phyloP scores from a whole-genome alignment of 2,113 vertebrate species.

The Leptobrachium leishanense region DNA sequence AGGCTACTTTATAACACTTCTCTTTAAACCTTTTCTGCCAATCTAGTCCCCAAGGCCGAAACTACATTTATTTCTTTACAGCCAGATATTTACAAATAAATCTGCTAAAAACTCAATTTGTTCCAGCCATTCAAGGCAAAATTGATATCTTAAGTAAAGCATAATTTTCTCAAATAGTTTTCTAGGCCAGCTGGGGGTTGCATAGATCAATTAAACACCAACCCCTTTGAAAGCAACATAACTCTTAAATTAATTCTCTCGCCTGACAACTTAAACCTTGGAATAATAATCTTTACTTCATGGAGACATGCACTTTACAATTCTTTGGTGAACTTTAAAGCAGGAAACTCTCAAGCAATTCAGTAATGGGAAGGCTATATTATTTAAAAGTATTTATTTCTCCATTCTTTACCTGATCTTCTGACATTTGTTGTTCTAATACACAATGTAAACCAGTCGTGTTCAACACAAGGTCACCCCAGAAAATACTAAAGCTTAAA shows the following conservation, averaged over 20 bases:
- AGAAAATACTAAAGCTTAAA: too few species aligned
- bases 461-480: neutral
- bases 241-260: slow-evolving; percentile 11
- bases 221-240: neutral
- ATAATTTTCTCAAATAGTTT: neutral
- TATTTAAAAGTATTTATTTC: neutral
- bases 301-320: neutral
- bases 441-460: neutral
- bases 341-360: neutral
- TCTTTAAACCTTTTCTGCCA: neutral
- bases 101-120: slow-evolving; percentile 13
- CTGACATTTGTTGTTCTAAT: neutral
- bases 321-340: neutral
- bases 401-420: neutral
- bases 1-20: slow-evolving; percentile 8
- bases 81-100: slow-evolving; percentile 32
- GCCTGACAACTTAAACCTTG: slow-evolving; percentile 1
- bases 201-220: slow-evolving; percentile 28
- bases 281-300: slow-evolving; percentile 5
- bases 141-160: slow-evolving; percentile 25
- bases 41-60: neutral
- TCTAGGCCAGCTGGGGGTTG: neutral
- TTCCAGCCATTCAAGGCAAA: slow-evolving; percentile 19
- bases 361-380: neutral
- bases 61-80: slow-evolving; percentile 1